Percentiles rank a stretch among this genome's conserved stretches.
These are phyloP conservation scores for Balearica regulorum DNA, from an alignment of 2,797 vertebrate species.

Conservation along the genomic window DNA sequence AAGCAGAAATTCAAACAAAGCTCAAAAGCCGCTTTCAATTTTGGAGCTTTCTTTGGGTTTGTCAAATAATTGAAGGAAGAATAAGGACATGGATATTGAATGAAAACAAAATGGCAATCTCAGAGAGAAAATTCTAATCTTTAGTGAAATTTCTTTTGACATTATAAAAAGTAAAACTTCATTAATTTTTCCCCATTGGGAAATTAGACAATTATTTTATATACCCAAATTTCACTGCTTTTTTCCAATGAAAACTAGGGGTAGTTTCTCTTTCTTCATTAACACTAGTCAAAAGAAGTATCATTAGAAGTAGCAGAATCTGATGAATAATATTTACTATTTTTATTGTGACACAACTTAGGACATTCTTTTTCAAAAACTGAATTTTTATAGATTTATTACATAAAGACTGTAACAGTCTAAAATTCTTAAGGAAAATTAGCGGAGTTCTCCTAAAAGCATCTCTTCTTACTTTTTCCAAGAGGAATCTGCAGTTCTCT, in stretches of 20 bases:
- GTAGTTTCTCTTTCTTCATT: neutral
- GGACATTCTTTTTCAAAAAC: neutral
- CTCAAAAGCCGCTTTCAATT: neutral
- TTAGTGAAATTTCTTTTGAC: neutral
- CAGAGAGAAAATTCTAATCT: neutral
- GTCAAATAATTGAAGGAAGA: neutral
- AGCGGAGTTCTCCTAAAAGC: neutral
- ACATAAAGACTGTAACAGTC: neutral
- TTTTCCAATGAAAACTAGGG: neutral
- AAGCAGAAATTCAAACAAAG: neutral
- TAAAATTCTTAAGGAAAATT: neutral
- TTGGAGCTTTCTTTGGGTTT: neutral
- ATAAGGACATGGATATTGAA: neutral
- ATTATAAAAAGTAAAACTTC: neutral
- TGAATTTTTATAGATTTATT: neutral
- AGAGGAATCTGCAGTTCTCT: neutral
- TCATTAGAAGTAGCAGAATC: neutral
- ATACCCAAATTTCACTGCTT: neutral
- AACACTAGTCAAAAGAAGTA: neutral
- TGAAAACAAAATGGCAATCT: neutral
- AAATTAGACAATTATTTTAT: neutral
- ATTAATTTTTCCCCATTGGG: neutral
- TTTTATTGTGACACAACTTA: neutral
- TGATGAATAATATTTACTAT: neutral
- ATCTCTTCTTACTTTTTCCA: neutral